Percentiles rank a stretch among this genome's conserved stretches.
Evolutionary conservation across 2,797 vertebrate genomes (phyloP).

Genomic region (Melopsittacus undulatus): DNA sequence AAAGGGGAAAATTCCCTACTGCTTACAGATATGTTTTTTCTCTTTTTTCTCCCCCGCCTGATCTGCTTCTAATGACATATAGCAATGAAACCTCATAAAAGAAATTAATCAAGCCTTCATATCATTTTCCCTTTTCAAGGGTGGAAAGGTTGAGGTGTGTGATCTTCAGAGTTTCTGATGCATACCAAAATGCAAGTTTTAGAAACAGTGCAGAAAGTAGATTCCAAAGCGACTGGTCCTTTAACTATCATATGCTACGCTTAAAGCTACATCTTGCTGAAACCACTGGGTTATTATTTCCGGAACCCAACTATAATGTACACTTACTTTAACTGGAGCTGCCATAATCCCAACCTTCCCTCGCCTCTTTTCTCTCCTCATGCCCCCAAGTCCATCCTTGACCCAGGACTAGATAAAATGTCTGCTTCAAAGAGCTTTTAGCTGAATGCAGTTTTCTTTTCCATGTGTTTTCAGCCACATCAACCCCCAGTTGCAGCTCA

Average conservation of each 20-base stretch:
- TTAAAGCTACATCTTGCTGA: background rate
- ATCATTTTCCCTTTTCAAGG: background rate
- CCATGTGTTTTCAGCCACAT: background rate
- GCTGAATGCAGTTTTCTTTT: background rate
- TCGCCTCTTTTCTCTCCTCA: background rate
- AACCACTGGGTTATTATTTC: background rate
- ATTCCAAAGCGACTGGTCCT: conserved; percentile 13
- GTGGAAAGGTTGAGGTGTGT: background rate
- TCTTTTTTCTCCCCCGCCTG: background rate
- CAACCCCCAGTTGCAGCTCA: rapidly evolving
- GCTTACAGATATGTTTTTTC: background rate
- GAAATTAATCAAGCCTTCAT: conserved; percentile 5
- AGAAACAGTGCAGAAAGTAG: background rate
- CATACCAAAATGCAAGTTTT: background rate
- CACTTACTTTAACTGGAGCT: background rate
- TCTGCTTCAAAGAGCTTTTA: background rate
- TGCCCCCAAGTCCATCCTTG: background rate
- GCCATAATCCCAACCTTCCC: background rate
- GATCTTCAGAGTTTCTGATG: background rate
- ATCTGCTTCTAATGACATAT: background rate
- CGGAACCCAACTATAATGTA: background rate
- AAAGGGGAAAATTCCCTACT: background rate
- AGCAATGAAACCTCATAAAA: background rate
- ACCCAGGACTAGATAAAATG: background rate
- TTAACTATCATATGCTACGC: background rate